Conservation (phyloP, 2,888 invertebrate genomes). For the Linyphia triangularis region DNA sequence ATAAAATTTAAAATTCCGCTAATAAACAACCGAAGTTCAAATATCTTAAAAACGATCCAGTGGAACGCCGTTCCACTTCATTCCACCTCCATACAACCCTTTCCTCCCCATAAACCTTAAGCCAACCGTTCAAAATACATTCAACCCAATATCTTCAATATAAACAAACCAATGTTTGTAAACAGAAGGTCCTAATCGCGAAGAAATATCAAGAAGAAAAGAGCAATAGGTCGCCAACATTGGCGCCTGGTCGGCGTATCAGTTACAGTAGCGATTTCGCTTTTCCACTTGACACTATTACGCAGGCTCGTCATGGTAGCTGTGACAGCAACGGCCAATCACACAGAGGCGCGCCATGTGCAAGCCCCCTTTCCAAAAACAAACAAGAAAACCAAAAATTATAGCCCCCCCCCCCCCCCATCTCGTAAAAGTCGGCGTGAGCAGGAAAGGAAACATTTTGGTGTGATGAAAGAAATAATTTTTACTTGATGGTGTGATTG, state of each 20-base stretch:
- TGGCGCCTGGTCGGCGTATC: neutral
- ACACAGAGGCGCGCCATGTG: slow-evolving; percentile 47
- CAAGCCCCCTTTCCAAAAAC: slow-evolving; percentile 29
- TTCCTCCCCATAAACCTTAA: neutral
- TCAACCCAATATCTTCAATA: no score
- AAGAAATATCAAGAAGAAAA: neutral
- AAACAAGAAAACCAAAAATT: slow-evolving; percentile 33
- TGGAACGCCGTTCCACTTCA: neutral
- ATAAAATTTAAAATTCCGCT: no score
- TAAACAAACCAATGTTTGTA: neutral
- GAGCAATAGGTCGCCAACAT: slow-evolving; percentile 40
- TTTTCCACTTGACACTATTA: slow-evolving; percentile 68
- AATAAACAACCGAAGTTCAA: no score
- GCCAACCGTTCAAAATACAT: slow-evolving; percentile 14
- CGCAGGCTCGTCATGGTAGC: slow-evolving; percentile 59
- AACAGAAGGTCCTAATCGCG: neutral
- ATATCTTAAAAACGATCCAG: no score
- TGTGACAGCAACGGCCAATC: slow-evolving; percentile 35
- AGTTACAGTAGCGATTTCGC: slow-evolving; percentile 72
- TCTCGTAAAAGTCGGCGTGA: slow-evolving; percentile 1
- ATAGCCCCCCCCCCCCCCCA: neutral
- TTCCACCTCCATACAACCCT: neutral
- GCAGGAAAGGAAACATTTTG: no score
- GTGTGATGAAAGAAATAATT: no score
- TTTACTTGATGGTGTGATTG: no score